Evolutionary conservation across 1,140 invertebrate species (phyloP).

Genomic region (Choristoneura fumiferana): DNA sequence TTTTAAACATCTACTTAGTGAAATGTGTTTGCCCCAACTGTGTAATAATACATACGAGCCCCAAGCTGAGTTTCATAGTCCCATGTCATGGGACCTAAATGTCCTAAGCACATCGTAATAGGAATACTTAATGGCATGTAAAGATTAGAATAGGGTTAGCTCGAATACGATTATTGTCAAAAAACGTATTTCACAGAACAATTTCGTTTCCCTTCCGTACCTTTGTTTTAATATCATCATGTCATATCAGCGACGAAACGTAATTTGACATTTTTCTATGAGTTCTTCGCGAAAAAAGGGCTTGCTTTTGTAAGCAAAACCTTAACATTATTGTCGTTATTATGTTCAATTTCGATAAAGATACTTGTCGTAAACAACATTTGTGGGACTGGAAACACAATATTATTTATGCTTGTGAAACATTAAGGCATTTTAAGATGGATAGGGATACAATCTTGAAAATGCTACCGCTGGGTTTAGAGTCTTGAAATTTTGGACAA

Average conservation of each 20-base stretch:
- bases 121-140: constrained; percentile 2
- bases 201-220: neutral
- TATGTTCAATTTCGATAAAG: too few species aligned
- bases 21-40: too few species aligned
- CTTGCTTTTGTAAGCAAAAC: neutral
- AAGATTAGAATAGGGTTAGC: neutral
- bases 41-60: too few species aligned
- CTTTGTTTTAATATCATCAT: constrained; percentile 15
- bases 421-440: too few species aligned
- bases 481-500: too few species aligned
- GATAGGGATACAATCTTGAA: too few species aligned
- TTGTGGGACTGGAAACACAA: too few species aligned
- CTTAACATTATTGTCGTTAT: too few species aligned
- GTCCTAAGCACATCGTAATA: neutral
- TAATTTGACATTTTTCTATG: neutral
- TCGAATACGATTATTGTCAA: neutral
- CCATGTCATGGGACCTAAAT: neutral
- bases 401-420: too few species aligned
- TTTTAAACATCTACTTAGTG: too few species aligned
- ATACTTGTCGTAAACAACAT: too few species aligned
- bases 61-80: neutral
- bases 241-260: constrained; percentile 1
- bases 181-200: constrained; percentile 2
- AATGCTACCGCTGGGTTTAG: too few species aligned
- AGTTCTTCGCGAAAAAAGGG: neutral